Percentiles rank a stretch among this genome's conserved stretches.
Conservation (phyloP, 2,888 invertebrate genomes). For the Calameuta pallipes region DNA sequence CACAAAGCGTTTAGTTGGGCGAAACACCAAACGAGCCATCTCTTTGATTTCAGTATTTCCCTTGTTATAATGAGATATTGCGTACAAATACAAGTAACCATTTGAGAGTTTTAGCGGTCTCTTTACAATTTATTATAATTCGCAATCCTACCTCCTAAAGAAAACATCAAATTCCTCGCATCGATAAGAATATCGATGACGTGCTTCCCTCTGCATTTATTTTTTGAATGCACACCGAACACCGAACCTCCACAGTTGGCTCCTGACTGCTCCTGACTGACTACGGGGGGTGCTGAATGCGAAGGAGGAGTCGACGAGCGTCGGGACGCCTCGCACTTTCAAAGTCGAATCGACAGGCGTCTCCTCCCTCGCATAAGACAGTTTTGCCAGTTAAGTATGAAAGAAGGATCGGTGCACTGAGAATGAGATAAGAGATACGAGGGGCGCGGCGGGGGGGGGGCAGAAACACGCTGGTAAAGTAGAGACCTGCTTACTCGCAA, state of each 20-base stretch:
- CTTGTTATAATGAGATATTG: conserved; percentile 54
- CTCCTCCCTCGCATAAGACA: not conserved
- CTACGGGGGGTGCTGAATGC: no score
- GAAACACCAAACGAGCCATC: conserved; percentile 46
- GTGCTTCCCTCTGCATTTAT: not conserved
- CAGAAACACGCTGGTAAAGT: no score
- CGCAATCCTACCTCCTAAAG: not conserved
- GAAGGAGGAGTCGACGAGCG: no score
- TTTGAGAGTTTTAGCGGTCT: not conserved
- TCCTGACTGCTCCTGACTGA: no score
- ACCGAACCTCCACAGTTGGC: not conserved
- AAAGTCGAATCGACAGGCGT: not conserved
- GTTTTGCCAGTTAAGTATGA: not conserved
- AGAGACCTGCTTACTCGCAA: not conserved
- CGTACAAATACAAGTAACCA: conserved; percentile 56
- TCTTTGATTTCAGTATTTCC: conserved; percentile 58
- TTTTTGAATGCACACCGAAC: not conserved
- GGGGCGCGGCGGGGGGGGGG: no score
- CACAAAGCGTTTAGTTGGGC: conserved; percentile 36
- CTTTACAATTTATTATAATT: not conserved
- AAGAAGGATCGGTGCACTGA: no score
- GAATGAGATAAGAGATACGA: no score
- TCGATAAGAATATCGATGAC: not conserved
- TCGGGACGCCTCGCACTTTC: not conserved
- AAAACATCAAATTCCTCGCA: not conserved